phyloP scores from a whole-genome alignment of 2,888 invertebrate genomes.

The Spicauda simplicius region DNA sequence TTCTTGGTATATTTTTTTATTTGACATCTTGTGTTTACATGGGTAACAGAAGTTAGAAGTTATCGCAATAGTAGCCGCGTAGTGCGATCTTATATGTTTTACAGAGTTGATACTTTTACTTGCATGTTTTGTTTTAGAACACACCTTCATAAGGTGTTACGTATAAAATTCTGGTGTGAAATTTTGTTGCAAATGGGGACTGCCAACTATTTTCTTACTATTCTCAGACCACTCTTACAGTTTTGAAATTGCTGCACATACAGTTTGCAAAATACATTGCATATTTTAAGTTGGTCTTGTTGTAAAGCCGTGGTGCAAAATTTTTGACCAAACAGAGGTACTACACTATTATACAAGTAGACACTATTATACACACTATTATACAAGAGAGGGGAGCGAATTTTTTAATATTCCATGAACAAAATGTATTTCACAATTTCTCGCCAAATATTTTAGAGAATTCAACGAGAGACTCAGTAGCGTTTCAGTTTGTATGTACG shows the following conservation, averaged over 20 bases:
- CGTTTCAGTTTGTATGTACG: background rate
- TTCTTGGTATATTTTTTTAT: no score
- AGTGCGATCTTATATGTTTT: no score
- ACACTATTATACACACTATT: no score
- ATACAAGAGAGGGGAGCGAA: no score
- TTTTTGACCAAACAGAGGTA: constrained; percentile 24
- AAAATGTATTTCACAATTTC: constrained; percentile 19
- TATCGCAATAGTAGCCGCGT: no score
- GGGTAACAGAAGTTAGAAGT: no score
- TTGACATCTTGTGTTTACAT: no score
- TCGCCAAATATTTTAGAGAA: constrained; percentile 1
- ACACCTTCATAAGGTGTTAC: background rate
- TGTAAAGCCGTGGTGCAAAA: constrained; percentile 29
- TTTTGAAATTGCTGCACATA: constrained; percentile 9
- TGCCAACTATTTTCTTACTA: constrained; percentile 9
- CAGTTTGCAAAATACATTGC: constrained; percentile 18
- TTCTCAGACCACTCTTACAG: constrained; percentile 13
- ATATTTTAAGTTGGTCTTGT: constrained; percentile 26
- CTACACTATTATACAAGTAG: constrained; percentile 4
- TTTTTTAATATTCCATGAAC: constrained; percentile 27
- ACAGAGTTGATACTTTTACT: background rate
- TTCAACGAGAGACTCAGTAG: background rate
- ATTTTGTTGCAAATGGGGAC: background rate
- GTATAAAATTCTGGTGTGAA: background rate
- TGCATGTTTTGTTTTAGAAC: background rate